Evolutionary conservation across 2,888 invertebrate genomes (phyloP), one percentile per base, ranked within the genome.

Genomic region (Erannis defoliaria): DNA sequence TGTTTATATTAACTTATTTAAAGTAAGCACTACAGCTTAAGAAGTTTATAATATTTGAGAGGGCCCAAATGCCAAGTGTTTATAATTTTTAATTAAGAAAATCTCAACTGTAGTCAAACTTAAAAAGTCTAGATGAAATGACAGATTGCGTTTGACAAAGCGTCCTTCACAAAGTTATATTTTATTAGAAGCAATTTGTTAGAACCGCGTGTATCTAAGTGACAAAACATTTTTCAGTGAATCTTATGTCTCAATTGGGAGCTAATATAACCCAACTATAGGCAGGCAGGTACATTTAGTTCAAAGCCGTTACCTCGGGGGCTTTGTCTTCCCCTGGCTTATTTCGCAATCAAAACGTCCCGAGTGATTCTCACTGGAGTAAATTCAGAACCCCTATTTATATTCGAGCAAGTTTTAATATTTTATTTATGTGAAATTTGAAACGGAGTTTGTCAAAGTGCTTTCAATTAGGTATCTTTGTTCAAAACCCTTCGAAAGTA

Each of bases 271-370:
- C 54, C 49, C 37, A 60, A 56, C 51, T 53, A 50, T 21, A 29
- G 21, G n/a, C 51, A 60, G 46, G 62, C 68, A 48, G 60, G 62
- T 69, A 71, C 64, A 68, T 66, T 78, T 76, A 76, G 74, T 77
- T 78, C 65, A 72, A 70, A 76, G 72, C 72, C 70, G 74, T 71
- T 72, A 77, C 73, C 74, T 56, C 65, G 68, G 73, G 76, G 72
- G 74, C 74, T 74, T 75, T 75, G 71, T 75, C 75, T 77, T 76
- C 73, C 72, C 74, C 70, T 69, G 76, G 77, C 76, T 81, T 81
- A 79, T 78, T 81, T 77, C 64, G 73, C 76, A 80, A 83, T 81
- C 80, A 80, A 76, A 70, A 70, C 72, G 71, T 76, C 79, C 73
- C 72, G 54, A 59, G 69, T 63, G 71, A 72, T 70, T 72, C 67